A percentile compares a stretch with the other conserved stretches of the same genome.
These are phyloP conservation scores for Styela clava DNA, from an alignment of 23 tunicate species.

Conservation along the genomic window DNA sequence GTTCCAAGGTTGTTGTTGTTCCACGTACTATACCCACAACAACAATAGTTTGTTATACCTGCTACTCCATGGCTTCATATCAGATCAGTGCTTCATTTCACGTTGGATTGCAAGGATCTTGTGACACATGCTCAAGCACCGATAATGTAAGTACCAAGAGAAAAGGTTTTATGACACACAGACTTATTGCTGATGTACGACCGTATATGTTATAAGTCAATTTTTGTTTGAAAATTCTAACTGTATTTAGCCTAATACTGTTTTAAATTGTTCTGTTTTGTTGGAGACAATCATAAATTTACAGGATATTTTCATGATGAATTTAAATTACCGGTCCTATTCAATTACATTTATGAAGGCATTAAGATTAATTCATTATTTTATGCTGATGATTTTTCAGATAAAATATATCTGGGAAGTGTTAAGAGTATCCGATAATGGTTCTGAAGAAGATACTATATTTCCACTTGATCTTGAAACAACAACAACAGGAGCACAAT, in stretches of 20 bases:
- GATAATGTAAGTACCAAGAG: slow-evolving; percentile 27
- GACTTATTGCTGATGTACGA: background rate
- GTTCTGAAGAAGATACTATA: background rate
- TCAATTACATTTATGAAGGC: too few relatives aligned
- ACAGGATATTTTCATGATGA: too few relatives aligned
- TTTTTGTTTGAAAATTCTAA: background rate
- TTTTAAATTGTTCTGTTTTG: too few relatives aligned
- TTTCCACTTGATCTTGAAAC: slow-evolving; percentile 57
- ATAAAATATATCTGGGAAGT: slow-evolving; percentile 51
- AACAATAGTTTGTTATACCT: slow-evolving; percentile 67
- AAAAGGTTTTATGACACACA: background rate
- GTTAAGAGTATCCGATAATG: slow-evolving; percentile 33
- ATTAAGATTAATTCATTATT: too few relatives aligned
- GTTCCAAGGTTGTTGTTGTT: slow-evolving; percentile 43
- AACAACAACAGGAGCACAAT: slow-evolving; percentile 74
- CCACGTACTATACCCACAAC: slow-evolving; percentile 55
- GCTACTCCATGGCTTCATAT: slow-evolving; percentile 48
- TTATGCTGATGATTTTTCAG: too few relatives aligned
- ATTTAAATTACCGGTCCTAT: too few relatives aligned
- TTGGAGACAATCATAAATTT: too few relatives aligned
- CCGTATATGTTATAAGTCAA: background rate
- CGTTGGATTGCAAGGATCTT: slow-evolving; percentile 56
- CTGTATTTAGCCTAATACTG: slow-evolving; percentile 8
- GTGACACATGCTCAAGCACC: slow-evolving; percentile 33
- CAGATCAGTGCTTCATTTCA: slow-evolving; percentile 75